A percentile compares a stretch with the other conserved stretches of the same genome.
phyloP scores from a whole-genome alignment of 2,888 invertebrate species.

The Volucella inflata region DNA sequence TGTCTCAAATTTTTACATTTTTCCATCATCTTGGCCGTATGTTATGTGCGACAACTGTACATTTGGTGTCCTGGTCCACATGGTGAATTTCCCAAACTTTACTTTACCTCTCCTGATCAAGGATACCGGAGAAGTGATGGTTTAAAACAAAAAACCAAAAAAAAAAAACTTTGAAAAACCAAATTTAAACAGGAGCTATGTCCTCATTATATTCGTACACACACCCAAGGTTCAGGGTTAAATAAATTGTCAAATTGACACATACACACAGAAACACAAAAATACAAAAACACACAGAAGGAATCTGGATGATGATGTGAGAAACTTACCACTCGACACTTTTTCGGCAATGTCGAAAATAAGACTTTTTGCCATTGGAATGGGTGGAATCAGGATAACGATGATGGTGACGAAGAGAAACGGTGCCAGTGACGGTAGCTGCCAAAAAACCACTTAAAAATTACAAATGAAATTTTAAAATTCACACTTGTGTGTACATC shows the following conservation, averaged over 20 bases:
- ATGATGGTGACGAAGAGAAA: conserved; percentile 12
- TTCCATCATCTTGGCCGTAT: conserved; percentile 46
- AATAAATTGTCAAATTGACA: conserved; percentile 73
- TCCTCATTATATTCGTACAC: conserved; percentile 74
- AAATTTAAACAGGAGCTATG: conserved; percentile 45
- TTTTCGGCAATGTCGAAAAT: neutral
- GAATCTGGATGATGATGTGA: conserved; percentile 50
- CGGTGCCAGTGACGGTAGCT: conserved; percentile 36
- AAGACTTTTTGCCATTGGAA: conserved; percentile 59
- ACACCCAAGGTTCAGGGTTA: conserved; percentile 67
- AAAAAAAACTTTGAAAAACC: conserved; percentile 7
- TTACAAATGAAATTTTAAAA: conserved; percentile 74
- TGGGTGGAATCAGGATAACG: conserved; percentile 29
- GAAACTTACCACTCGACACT: conserved; percentile 69
- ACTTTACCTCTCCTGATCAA: conserved; percentile 79
- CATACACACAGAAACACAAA: conserved; percentile 17
- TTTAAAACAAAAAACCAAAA: conserved; percentile 9
- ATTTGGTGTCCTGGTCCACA: conserved; percentile 78
- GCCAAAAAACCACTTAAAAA: conserved; percentile 73
- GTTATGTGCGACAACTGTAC: conserved; percentile 30
- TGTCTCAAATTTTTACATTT: conserved; percentile 18
- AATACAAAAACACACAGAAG: neutral
- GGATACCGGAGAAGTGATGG: conserved; percentile 39
- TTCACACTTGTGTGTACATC: conserved; percentile 62
- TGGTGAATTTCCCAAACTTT: conserved; percentile 84